Conservation (phyloP, 2,797 vertebrate genomes). For the Diceros bicornis region DNA sequence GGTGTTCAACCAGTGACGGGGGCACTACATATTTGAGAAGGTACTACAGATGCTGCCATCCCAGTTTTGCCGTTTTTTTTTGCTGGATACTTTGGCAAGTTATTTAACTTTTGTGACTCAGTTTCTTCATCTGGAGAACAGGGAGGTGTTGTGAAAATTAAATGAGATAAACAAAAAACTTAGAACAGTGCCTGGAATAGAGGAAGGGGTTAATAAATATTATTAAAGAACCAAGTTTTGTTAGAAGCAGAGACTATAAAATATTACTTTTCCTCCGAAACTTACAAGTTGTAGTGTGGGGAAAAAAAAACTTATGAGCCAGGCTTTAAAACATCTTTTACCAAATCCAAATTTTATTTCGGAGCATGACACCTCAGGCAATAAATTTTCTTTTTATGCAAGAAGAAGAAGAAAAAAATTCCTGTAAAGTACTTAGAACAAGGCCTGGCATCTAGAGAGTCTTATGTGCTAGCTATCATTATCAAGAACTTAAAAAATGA, state of each 20-base stretch:
- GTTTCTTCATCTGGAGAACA: neutral
- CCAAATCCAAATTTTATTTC: neutral
- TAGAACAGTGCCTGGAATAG: neutral
- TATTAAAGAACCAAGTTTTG: neutral
- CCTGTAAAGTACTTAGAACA: neutral
- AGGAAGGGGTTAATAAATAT: neutral
- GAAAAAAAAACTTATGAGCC: neutral
- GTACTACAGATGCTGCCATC: neutral
- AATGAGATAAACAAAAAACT: neutral
- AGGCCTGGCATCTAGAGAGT: neutral
- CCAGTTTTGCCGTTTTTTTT: neutral
- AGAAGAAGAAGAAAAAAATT: fast-evolving
- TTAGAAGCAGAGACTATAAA: neutral
- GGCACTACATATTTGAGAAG: neutral
- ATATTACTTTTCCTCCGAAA: neutral
- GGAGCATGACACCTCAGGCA: neutral
- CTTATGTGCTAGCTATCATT: fast-evolving
- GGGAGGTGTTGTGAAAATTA: neutral
- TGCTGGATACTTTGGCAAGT: neutral
- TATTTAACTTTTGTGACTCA: neutral
- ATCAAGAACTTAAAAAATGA: neutral
- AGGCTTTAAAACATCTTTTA: neutral
- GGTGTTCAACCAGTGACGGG: neutral
- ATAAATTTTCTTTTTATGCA: neutral
- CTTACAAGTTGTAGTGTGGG: neutral